Evolutionary conservation across 1,140 invertebrate genomes (phyloP).

Genomic region (Ostrea denselamellosa): DNA sequence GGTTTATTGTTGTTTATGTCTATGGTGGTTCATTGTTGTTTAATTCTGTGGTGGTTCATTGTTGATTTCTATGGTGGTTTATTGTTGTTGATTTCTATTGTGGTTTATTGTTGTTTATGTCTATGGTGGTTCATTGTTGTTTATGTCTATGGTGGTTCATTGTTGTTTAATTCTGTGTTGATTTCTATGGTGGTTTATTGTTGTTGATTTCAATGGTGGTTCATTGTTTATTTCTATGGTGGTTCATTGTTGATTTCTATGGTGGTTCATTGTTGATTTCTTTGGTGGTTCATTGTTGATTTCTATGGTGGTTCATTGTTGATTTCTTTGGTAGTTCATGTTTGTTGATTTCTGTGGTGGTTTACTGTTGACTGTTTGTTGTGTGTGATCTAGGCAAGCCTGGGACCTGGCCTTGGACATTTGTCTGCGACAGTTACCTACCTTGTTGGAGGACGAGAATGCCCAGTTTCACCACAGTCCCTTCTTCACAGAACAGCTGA

Average conservation of each 20-base stretch:
- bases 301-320: too few species aligned
- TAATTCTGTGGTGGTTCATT: too few species aligned
- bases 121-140: too few species aligned
- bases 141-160: too few species aligned
- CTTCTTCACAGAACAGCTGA: slow-evolving; percentile 99
- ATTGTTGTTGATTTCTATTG: neutral
- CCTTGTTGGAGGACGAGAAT: slow-evolving; percentile 79
- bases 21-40: too few species aligned
- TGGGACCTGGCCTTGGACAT: slow-evolving; percentile 98
- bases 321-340: too few species aligned
- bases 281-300: too few species aligned
- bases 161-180: neutral
- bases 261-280: too few species aligned
- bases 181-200: neutral
- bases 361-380: neutral
- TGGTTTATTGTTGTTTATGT: too few species aligned
- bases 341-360: neutral
- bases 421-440: slow-evolving; percentile 92
- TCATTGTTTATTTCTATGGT: too few species aligned
- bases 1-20: too few species aligned
- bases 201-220: neutral
- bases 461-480: slow-evolving; percentile 81
- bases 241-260: too few species aligned
- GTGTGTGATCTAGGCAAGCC: slow-evolving; percentile 85
- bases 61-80: neutral